Base-by-base conservation (phyloP, 2,797 vertebrate species). In the Cygnus olor region DNA sequence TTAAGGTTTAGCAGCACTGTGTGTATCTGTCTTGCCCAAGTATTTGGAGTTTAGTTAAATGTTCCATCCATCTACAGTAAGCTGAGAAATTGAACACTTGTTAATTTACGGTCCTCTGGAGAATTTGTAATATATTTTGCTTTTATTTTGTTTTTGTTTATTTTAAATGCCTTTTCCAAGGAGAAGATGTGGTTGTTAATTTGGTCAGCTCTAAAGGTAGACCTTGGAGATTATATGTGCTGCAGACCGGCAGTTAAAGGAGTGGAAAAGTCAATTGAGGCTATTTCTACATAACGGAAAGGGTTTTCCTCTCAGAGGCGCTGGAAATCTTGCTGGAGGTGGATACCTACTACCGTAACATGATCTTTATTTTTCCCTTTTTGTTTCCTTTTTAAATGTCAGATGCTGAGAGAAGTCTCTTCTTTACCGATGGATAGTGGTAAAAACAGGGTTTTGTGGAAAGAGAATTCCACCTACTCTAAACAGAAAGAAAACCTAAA, bases 321-420 rank as follows among this genome's bases (percentile, higher is more conserved):
- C 83, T 89, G 95, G 95, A 96, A 96, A 95, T 92, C 79, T 94
- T 80, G 72, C 72, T 54, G 63, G 90, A 95, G 79, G 81, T 93
- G 61, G 74, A 89, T 85, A 38, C 80, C 47, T 88, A 71, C 90
- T 86, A 87, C 82, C 13, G 32, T 96, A 95, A 89, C 38, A 32
- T 42, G 16, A 93, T 74, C 88, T 83, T 68, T 91, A 85, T 94
- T 95, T 96, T 91, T 91, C 81, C 73, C 30, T 91, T 87, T 95
- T 85, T 89, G 73, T 91, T 97, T 96, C 45, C 63, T 94, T 95
- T 94, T 85, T 32, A 93, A 95, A 95, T 95, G 89, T 95, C 91
- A 78, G 60, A 56, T 11, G 45, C 61, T 61, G 38, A 74, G 64
- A 87, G 69, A 79, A 91, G 47, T 34, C 58, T 94, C 54, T 66